A percentile compares a stretch with the other conserved stretches of the same genome.
phyloP scores from a whole-genome alignment of 1,140 invertebrate species.

The Cydia fagiglandana region DNA sequence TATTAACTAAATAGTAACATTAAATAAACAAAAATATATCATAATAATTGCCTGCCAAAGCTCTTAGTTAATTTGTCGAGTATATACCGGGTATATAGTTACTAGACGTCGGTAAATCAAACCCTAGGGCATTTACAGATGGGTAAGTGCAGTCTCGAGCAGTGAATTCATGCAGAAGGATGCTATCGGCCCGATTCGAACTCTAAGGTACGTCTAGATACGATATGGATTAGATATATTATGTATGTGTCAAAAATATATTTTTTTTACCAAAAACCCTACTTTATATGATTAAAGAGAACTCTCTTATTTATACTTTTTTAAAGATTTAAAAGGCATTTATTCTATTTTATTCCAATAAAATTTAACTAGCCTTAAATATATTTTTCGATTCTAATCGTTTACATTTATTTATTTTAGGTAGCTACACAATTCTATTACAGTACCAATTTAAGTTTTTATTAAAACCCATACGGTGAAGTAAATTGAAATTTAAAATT shows the following conservation, averaged over 20 bases:
- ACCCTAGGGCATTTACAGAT: conserved; percentile 15
- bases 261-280: too few species aligned
- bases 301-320: too few species aligned
- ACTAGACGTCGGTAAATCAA: conserved; percentile 21
- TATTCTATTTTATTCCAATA: too few species aligned
- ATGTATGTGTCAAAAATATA: too few species aligned
- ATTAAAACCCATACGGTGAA: neutral
- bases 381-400: too few species aligned
- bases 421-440: too few species aligned
- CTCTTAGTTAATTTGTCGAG: neutral
- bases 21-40: neutral
- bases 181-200: neutral
- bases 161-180: neutral
- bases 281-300: too few species aligned
- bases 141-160: neutral
- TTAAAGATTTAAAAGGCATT: too few species aligned
- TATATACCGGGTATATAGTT: neutral
- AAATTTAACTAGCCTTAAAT: too few species aligned
- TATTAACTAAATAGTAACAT: neutral
- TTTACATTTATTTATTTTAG: too few species aligned
- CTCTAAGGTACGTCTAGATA: too few species aligned
- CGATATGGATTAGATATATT: too few species aligned
- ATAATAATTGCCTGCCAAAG: neutral
- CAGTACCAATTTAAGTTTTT: neutral
- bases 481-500: conserved; percentile 14